These are phyloP conservation scores for Tetraneura akinire DNA, from an alignment of 1,140 invertebrate genomes.

Conservation along the genomic window DNA sequence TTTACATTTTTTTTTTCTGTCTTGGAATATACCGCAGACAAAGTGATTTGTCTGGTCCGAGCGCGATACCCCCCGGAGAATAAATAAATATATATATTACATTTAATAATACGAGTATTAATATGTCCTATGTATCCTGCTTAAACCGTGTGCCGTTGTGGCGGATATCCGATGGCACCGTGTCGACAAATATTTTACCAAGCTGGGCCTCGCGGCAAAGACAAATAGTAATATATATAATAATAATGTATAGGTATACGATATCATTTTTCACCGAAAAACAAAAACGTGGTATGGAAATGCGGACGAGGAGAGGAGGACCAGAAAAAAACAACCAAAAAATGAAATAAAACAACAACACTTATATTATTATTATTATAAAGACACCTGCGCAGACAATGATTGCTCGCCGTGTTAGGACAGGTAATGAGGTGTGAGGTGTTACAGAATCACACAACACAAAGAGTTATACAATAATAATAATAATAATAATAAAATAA, in stretches of 20 bases:
- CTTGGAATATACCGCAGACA: too few relatives aligned
- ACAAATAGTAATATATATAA: conserved; percentile 44
- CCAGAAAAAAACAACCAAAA: neutral
- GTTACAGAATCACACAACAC: conserved; percentile 49
- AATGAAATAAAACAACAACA: conserved; percentile 27
- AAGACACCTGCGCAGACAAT: conserved; percentile 49
- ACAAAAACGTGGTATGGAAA: conserved; percentile 14
- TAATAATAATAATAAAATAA: conserved; percentile 19
- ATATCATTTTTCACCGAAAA: conserved; percentile 32
- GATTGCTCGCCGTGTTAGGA: conserved; percentile 49
- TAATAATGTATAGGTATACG: neutral
- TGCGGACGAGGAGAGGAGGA: too few relatives aligned
- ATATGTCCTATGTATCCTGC: conserved; percentile 24
- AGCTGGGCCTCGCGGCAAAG: conserved; percentile 30
- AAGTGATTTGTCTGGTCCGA: neutral
- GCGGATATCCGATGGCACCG: conserved; percentile 37
- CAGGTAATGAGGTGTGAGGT: conserved; percentile 51
- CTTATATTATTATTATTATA: conserved; percentile 6
- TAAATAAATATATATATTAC: neutral
- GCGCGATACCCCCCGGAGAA: conserved; percentile 8
- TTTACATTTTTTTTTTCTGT: too few relatives aligned
- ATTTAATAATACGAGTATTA: too few relatives aligned
- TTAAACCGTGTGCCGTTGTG: conserved; percentile 18
- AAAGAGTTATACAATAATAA: conserved; percentile 47
- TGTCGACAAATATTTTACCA: conserved; percentile 47